phyloP scores from a whole-genome alignment of 2,113 vertebrate genomes.

The Myocastor coypus region DNA sequence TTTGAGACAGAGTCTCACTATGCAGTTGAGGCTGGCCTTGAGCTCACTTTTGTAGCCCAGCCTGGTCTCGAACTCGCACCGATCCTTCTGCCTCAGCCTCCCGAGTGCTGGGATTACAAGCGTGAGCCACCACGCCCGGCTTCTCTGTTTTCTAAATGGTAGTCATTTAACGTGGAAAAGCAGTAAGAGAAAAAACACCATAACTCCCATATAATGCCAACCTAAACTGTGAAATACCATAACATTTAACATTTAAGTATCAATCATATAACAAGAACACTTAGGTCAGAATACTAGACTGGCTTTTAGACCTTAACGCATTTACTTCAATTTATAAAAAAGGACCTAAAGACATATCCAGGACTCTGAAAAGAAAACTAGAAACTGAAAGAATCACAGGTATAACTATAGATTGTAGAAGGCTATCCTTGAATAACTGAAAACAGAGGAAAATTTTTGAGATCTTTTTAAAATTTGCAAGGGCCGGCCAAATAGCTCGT shows the following conservation, averaged over 20 bases:
- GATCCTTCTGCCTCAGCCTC: no score
- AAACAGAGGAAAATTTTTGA: neutral
- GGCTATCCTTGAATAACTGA: neutral
- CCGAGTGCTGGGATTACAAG: no score
- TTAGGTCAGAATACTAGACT: neutral
- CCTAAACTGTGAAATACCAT: neutral
- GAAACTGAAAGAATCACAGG: neutral
- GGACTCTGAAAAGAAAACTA: neutral
- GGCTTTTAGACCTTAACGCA: neutral
- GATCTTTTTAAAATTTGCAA: slow-evolving; percentile 36
- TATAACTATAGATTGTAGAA: neutral
- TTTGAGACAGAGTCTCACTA: no score
- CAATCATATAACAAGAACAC: slow-evolving; percentile 24
- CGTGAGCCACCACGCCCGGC: no score
- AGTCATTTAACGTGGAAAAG: neutral
- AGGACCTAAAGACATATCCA: slow-evolving; percentile 21
- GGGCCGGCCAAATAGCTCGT: no score
- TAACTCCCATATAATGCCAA: neutral
- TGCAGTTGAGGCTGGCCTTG: no score
- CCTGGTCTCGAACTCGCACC: no score
- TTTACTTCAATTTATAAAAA: neutral
- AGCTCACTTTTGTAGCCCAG: no score
- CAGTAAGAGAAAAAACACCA: neutral
- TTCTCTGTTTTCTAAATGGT: neutral
- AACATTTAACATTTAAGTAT: slow-evolving; percentile 8